These are phyloP conservation scores for Doryteuthis pealeii DNA, from an alignment of 1,140 invertebrate species.

Conservation along the genomic window DNA sequence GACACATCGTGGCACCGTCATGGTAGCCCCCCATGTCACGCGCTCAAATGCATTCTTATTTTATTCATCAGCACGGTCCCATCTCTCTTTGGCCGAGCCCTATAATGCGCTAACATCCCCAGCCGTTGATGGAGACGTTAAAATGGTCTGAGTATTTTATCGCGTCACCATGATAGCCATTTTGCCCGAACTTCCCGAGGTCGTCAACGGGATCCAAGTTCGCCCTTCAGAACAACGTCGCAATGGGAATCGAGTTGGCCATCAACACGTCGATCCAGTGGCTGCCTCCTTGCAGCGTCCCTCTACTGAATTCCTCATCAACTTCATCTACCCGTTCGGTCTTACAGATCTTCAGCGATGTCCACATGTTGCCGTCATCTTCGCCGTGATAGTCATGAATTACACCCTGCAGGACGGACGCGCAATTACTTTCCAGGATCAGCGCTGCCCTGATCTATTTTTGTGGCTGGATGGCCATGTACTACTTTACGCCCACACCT, in stretches of 20 bases:
- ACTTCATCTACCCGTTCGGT: conserved; percentile 45
- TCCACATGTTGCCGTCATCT: conserved; percentile 53
- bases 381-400: conserved; percentile 55
- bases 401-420: no score
- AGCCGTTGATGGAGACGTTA: conserved; percentile 38
- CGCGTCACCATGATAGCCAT: no score
- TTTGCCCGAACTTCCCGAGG: no score
- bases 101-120: conserved; percentile 49
- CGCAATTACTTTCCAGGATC: conserved; percentile 56
- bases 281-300: conserved; percentile 55
- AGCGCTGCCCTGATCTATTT: conserved; percentile 47
- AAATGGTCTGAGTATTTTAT: conserved; percentile 54
- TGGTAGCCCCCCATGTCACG: conserved; percentile 46
- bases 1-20: conserved; percentile 13
- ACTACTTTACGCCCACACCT: conserved; percentile 49
- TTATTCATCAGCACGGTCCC: conserved; percentile 39
- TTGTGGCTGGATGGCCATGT: conserved; percentile 52
- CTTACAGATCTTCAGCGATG: conserved; percentile 50
- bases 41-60: conserved; percentile 46
- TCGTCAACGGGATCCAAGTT: no score
- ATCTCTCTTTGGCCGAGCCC: conserved; percentile 54
- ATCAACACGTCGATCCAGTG: conserved; percentile 52
- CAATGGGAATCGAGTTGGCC: conserved; percentile 54
- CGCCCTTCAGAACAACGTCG: no score
- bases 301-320: conserved; percentile 42